Conservation (phyloP, 1,140 invertebrate species). For the Solenopsis invicta region DNA sequence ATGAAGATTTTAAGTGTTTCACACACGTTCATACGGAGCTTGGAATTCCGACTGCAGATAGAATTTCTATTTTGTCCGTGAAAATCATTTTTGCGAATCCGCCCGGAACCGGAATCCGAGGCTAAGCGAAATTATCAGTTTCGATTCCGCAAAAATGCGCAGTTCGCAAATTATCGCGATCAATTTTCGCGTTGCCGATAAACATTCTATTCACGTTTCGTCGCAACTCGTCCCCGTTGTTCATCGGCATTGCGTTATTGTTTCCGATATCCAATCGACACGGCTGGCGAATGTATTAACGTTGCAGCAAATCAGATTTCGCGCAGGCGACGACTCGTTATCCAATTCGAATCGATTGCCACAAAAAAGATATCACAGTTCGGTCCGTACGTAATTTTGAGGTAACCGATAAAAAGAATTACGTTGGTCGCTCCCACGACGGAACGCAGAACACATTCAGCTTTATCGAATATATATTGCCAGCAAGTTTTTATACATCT, state of each 20-base stretch:
- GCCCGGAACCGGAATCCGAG: not conserved
- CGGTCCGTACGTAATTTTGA: constrained; percentile 45
- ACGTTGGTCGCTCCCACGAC: not conserved
- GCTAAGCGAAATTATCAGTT: constrained; percentile 31
- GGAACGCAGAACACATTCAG: not conserved
- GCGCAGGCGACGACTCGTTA: constrained; percentile 62
- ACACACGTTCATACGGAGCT: not conserved
- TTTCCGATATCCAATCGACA: constrained; percentile 63
- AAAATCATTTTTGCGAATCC: not conserved
- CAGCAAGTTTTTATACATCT: not conserved
- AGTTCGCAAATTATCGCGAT: constrained; percentile 40
- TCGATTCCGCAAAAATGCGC: constrained; percentile 47
- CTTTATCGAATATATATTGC: constrained; percentile 14
- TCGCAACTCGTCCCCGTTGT: constrained; percentile 29
- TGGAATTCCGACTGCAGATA: not conserved
- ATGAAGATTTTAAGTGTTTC: not conserved
- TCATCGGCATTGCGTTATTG: constrained; percentile 58
- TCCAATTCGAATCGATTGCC: constrained; percentile 45
- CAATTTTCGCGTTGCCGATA: constrained; percentile 32
- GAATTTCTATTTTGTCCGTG: not conserved
- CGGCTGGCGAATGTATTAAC: constrained; percentile 54
- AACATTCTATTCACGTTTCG: constrained; percentile 58
- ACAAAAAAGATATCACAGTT: constrained; percentile 44
- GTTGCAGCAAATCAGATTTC: constrained; percentile 61
- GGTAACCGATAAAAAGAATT: constrained; percentile 55